Evolutionary conservation across 2,888 invertebrate species (phyloP).

Genomic region (Troides oblongomaculatus): DNA sequence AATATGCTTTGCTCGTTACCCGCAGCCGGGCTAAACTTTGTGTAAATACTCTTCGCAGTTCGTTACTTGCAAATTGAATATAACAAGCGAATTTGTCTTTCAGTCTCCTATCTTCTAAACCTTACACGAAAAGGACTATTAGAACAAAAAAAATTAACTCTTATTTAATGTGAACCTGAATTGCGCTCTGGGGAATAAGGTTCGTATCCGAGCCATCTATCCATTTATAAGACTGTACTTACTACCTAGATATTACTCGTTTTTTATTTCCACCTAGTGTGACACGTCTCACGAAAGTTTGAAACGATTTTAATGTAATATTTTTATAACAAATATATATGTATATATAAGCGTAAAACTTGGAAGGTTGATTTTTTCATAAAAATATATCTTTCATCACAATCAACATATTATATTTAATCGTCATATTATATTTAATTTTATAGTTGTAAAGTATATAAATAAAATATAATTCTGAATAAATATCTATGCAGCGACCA

Average conservation of each 20-base stretch:
- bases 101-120: slow-evolving; percentile 5
- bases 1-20: slow-evolving; percentile 11
- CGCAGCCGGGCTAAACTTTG: slow-evolving; percentile 20
- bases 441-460: no score
- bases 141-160: neutral
- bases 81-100: slow-evolving; percentile 9
- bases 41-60: slow-evolving; percentile 21
- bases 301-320: no score
- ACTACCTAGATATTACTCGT: neutral
- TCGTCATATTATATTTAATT: no score
- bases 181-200: neutral
- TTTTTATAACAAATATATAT: no score
- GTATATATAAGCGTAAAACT: no score
- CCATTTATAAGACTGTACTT: neutral
- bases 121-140: neutral
- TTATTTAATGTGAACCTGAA: neutral
- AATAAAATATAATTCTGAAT: no score
- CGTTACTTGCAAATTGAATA: slow-evolving; percentile 23
- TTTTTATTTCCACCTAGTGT: neutral
- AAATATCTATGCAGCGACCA: no score
- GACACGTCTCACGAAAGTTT: neutral
- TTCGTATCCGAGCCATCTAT: neutral
- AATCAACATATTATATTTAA: no score
- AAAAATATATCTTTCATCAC: no score
- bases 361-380: no score